Evolutionary conservation across 2,888 invertebrate species (phyloP), one percentile per base, ranked within the genome.

Genomic region (Macrophya annulata): DNA sequence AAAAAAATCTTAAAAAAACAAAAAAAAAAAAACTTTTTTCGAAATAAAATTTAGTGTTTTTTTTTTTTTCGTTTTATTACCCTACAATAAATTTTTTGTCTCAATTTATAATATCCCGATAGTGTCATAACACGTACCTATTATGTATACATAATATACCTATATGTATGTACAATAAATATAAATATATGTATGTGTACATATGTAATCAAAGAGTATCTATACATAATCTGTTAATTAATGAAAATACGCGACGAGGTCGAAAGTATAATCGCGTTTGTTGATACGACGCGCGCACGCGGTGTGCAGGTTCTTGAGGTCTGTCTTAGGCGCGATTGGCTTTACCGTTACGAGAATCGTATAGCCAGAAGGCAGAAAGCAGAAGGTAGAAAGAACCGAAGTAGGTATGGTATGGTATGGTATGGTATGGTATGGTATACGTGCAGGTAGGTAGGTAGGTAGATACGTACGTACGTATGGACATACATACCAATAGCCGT

Each of bases 331-430:
- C 65, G 68, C 65, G 82, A 83, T 83, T 45, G 68, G 68, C 68
- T 83, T 83, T 83, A 83, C 82, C 82, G 82, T 83, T 83, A 83
- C 82, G 40, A 83, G 68, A 83, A 83, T 83, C 82, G 68, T 83
- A 65, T 83, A 65, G 82, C 82, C 82, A 68, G 82, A 65, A 83
- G 82, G 82, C 82, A 83, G 82, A 83, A 68, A 68, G 68, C 82
- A 45, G 68, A 65, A 68, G 82, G 77, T 77, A 21, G 51, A 62
- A 77, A 51, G 77, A 55, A 37, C 77, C 51, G 55, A 77, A 77
- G 51, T 74, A 43, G 43, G 25, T 21, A 72, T 72, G n/a, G n/a
- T n/a, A n/a, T n/a, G 31, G 31, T 8, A 31, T 65, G 9, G 48
- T 48, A 48, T 48, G 43, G 25, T 21, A 72, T 74, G 31, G 31